Base-by-base conservation (phyloP, 2,797 vertebrate genomes). In the Paratrypauchen microcephalus region DNA sequence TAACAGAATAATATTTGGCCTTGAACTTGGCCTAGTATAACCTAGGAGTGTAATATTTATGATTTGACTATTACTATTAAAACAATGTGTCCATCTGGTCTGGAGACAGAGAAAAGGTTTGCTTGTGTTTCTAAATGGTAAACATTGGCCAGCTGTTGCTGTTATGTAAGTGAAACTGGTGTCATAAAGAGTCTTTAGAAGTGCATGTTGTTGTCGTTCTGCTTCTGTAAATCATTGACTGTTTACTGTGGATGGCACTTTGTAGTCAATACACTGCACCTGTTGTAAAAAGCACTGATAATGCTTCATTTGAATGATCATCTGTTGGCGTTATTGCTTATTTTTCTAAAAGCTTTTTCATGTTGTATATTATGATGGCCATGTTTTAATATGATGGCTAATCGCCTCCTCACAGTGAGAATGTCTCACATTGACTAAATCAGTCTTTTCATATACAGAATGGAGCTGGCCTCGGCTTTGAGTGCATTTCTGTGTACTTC, bases 331-430 rank as follows among this genome's bases (percentile, higher is more conserved):
- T 68, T 71, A 78, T 75, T 78, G 70, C 68, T 76, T 75, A 75
- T 86, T 90, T 84, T 84, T 85, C 77, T 83, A 71, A 90, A 88
- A 89, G 86, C 85, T 72, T 89, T 91, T 87, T 86, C 75, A 83
- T 88, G 83, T 86, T 72, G 70, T 75, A 65, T 79, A 39, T 80
- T 55, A 71, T 74, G 77, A 83, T 85, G 80, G 68, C 78, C 81
- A 74, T 55, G 78, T 79, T 86, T 89, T 86, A 85, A 89, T 86
- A 80, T 83, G 78, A 83, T 81, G 83, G 83, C 80, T 83, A 88
- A 91, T 90, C 85, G 83, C 41, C 88, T 89, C 77, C 69, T 83
- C 76, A 21, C 58, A 47, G 71, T 58, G 71, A 71, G 80, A 84
- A 85, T 71, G 80, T 69, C 69, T 79, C 71, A 2, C 71, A 59